Evolutionary conservation across 2,113 vertebrate genomes (phyloP), one percentile per base, ranked within the genome.

Genomic region (Phalacrocorax aristotelis): DNA sequence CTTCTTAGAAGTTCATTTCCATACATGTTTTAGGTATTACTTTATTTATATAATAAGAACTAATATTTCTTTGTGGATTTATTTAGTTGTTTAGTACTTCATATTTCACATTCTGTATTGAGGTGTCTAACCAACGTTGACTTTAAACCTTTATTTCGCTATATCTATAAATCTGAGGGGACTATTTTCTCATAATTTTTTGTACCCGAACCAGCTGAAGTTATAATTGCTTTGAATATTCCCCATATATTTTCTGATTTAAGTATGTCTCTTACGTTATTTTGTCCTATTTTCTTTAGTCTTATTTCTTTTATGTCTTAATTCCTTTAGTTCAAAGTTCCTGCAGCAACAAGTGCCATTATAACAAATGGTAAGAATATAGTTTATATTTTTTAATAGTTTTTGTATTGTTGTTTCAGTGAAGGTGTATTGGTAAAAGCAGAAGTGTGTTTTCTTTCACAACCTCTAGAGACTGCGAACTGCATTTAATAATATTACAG

Each of bases 281-380:
- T 87, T 80, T 95, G 8, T 81, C 32, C 8, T 75, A 11, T 58
- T 42, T 65, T 38, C 38, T 65, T 30, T 42, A 42, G 27, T 65
- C 62, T 66, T 66, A 66, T 22, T 66, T 44, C 64, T 13, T 32
- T 44, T 66, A 66, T 66, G 40, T 95, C 84, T 89, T 95, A 7
- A 78, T 52, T 60, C 30, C 26, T 96, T 87, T 93, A 98, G 98
- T 99, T 99, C 97, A 99, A 98, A 97, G 98, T 99, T 90, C 98
- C 98, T 94, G 98, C 98, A 93, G 98, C 98, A 95, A 98, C 98
- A 95, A 99, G 98, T 97, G 98, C 98, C 27, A 99, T 99, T 95
- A 98, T 99, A 97, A 99, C 98, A 75, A 99, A 99, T 54, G 98
- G 98, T 99, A 98, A 98, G 98, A 95, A 65, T 83, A 81, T 38